These are phyloP conservation scores for Rhinatrema bivittatum DNA, from an alignment of 2,797 vertebrate species.

Conservation along the genomic window DNA sequence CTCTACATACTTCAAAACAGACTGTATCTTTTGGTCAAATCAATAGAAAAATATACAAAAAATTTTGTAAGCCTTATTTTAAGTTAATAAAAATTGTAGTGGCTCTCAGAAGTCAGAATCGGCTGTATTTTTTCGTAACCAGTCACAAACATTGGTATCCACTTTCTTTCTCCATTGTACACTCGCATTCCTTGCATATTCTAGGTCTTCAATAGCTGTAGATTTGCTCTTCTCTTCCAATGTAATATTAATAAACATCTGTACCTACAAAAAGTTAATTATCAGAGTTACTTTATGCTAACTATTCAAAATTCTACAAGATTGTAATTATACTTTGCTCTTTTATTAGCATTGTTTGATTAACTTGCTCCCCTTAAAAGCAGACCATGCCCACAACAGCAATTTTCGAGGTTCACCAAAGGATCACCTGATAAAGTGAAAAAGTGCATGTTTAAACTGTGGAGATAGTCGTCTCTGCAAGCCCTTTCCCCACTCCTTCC, in stretches of 20 bases:
- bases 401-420: too few relatives aligned
- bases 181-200: constrained; percentile 35
- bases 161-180: constrained; percentile 24
- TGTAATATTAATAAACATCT: constrained; percentile 48
- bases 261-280: constrained; percentile 44
- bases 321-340: too few relatives aligned
- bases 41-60: constrained; percentile 4
- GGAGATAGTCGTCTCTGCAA: too few relatives aligned
- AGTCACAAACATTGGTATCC: constrained; percentile 28
- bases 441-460: too few relatives aligned
- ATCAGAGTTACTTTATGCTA: neutral
- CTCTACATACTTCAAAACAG: constrained; percentile 10
- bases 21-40: constrained; percentile 14
- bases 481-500: too few relatives aligned
- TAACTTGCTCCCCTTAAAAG: too few relatives aligned
- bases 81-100: neutral
- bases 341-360: too few relatives aligned
- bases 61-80: neutral
- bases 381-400: too few relatives aligned
- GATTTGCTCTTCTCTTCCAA: constrained; percentile 37
- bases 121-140: constrained; percentile 48
- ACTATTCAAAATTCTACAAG: neutral
- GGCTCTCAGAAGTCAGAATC: constrained; percentile 9
- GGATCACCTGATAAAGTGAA: too few relatives aligned
- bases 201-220: constrained; percentile 18